Percentiles rank a stretch among this genome's conserved stretches.
phyloP scores from a whole-genome alignment of 2,113 vertebrate species.

The Naja naja region DNA sequence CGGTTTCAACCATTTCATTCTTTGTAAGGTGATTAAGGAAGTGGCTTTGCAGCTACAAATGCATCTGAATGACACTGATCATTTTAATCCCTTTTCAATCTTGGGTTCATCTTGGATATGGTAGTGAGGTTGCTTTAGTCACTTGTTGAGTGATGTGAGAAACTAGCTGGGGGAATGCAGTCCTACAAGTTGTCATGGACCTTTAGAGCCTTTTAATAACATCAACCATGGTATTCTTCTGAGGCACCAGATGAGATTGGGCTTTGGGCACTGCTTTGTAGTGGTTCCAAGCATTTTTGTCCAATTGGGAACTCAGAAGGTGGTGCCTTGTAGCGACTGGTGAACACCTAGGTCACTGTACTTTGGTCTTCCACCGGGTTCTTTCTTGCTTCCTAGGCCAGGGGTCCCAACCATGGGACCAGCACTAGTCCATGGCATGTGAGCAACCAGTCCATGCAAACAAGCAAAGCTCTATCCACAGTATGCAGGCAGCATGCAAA shows the following conservation, averaged over 20 bases:
- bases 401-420: too few relatives aligned
- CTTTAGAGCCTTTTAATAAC: background rate
- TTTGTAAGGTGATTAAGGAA: background rate
- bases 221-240: background rate
- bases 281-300: background rate
- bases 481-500: too few relatives aligned
- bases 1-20: background rate
- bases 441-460: too few relatives aligned
- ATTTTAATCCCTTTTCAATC: background rate
- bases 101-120: background rate
- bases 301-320: background rate
- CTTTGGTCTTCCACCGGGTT: background rate
- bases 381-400: background rate
- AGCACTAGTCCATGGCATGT: too few relatives aligned
- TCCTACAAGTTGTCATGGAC: background rate
- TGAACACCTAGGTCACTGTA: background rate
- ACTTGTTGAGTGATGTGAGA: background rate
- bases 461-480: too few relatives aligned
- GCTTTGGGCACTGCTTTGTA: background rate
- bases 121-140: background rate
- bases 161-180: background rate
- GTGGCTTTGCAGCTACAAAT: background rate
- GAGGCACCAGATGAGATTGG: background rate
- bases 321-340: background rate
- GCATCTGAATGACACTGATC: background rate